Percentiles rank a stretch among this genome's conserved stretches.
phyloP scores from a whole-genome alignment of 2,888 invertebrate species.

The Diaphora mendica region DNA sequence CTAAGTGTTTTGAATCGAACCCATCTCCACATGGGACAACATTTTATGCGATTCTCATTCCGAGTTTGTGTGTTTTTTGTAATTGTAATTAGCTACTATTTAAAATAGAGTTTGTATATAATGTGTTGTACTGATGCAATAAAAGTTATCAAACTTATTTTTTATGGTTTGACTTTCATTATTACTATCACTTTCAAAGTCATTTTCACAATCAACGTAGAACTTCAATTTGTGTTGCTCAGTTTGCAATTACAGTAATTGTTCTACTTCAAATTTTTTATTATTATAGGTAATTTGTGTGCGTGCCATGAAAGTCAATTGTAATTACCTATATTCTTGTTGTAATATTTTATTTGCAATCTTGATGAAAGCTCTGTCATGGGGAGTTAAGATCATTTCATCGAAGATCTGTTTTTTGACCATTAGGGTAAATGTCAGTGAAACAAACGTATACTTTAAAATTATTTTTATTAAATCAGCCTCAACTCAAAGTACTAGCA shows the following conservation, averaged over 20 bases:
- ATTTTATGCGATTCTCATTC: too few species aligned
- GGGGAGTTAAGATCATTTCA: not conserved
- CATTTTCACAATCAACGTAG: conserved; percentile 9
- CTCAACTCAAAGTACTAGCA: conserved; percentile 75
- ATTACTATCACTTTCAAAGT: not conserved
- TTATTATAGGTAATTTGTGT: conserved; percentile 32
- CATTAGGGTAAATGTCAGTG: conserved; percentile 26
- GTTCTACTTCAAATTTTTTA: conserved; percentile 31
- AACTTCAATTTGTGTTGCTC: conserved; percentile 8
- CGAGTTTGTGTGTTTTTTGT: too few species aligned
- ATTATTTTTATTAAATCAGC: conserved; percentile 79
- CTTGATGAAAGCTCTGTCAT: conserved; percentile 14
- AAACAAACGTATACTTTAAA: conserved; percentile 63
- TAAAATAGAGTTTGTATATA: too few species aligned
- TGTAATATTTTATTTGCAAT: conserved; percentile 17
- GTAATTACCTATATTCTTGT: conserved; percentile 28
- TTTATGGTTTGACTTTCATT: not conserved
- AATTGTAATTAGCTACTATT: too few species aligned
- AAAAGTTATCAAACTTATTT: not conserved
- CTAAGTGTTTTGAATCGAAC: too few species aligned
- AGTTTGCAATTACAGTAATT: conserved; percentile 28
- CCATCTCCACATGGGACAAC: too few species aligned
- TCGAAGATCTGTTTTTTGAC: not conserved
- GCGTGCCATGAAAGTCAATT: conserved; percentile 29
- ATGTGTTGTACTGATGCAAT: too few species aligned